Evolutionary conservation across 2,797 vertebrate species (phyloP), one percentile per base, ranked within the genome.

Genomic region (Xerus rutilus): DNA sequence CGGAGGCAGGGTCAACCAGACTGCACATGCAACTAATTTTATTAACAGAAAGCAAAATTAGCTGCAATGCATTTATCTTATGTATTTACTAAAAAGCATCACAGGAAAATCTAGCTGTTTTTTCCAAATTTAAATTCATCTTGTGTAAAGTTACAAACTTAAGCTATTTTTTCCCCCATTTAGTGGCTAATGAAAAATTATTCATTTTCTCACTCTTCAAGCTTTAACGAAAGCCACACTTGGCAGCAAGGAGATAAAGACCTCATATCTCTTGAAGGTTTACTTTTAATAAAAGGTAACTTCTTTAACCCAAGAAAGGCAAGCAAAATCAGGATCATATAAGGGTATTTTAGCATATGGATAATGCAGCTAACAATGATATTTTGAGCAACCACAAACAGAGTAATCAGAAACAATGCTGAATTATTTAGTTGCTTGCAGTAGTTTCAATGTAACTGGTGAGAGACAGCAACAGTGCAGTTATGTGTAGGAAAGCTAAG

Each of bases 1-100:
- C 57, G 82, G 30, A 86, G 81, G 67, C 76, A 78, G 85, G 76
- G 90, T 73, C 81, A 45, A 74, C 47, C 25, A 9, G 76, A 64
- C 67, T 18, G 49, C 15, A 74, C 74, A 65, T 28, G 81, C 91
- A 89, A 94, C 89, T 79, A 52, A 77, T 82, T 92, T 91, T 93
- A 96, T 86, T 95, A 93, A 49, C 47, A 43, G 82, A 93, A 10
- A 78, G 30, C 73, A 96, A 88, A 73, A 35, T 76, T 77, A 87
- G 74, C 62, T 62, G 4, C 3, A 21, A 69, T 54, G 0, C 7
- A 39, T 90, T 93, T 96, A 47, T 89, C 72, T 93, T 84, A 49
- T 5, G 5, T 20, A 12, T 62, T 95, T 86, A 83, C 74, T 91
- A 78, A 91, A 92, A 86, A 89, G 12, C 69, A 79, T 10, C 6